phyloP scores from a whole-genome alignment of 2,888 invertebrate genomes.

The Panzeria rudis region DNA sequence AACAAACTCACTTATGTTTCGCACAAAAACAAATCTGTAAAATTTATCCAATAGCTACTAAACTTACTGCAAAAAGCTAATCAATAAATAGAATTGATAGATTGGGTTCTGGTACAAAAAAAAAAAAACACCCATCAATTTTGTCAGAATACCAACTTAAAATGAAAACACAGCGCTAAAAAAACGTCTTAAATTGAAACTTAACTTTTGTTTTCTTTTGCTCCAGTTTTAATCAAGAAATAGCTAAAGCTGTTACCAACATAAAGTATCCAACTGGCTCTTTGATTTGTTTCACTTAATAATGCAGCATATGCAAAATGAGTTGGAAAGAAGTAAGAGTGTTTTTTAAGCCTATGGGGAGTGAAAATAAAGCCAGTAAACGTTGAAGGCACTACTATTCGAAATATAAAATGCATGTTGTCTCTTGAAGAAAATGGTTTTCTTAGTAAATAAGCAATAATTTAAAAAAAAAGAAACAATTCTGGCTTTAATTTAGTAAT shows the following conservation, averaged over 20 bases:
- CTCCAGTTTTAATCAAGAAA: constrained; percentile 41
- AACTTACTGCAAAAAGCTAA: neutral
- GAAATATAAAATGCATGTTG: neutral
- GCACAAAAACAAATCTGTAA: neutral
- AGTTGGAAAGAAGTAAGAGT: constrained; percentile 28
- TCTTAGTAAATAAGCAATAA: too few species aligned
- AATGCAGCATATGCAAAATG: constrained; percentile 35
- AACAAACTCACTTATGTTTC: neutral
- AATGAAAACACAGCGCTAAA: neutral
- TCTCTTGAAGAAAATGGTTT: neutral
- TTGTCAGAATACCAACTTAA: constrained; percentile 1
- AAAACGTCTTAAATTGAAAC: neutral
- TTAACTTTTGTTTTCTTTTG: constrained; percentile 14
- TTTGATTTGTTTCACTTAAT: constrained; percentile 15
- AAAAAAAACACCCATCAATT: constrained; percentile 1
- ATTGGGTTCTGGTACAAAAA: neutral
- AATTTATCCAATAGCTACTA: neutral
- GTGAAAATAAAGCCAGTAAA: constrained; percentile 1
- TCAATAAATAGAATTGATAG: constrained; percentile 38
- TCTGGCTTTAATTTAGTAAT: too few species aligned
- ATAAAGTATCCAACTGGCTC: neutral
- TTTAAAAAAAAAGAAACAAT: too few species aligned
- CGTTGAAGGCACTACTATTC: neutral
- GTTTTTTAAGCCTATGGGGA: neutral
- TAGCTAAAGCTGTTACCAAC: constrained; percentile 42